Evolutionary conservation across 2,113 vertebrate genomes (phyloP).

Genomic region (Pseudonaja textilis): DNA sequence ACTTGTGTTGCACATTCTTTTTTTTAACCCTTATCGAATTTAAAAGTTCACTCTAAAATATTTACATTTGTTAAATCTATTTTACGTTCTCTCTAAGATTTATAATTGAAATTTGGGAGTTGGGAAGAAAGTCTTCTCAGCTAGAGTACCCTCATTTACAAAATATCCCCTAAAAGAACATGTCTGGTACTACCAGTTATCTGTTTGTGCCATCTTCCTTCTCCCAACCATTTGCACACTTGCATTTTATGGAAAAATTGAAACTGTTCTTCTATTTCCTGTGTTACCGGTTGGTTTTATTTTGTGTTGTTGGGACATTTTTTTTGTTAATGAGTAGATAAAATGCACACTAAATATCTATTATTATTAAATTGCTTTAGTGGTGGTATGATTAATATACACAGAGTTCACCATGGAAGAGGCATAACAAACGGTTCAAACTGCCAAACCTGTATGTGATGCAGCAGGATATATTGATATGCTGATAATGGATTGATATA

Average conservation of each 20-base stretch:
- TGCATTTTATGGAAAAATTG: background rate
- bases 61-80: background rate
- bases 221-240: background rate
- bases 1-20: background rate
- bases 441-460: background rate
- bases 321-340: background rate
- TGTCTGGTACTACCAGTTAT: background rate
- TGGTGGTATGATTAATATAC: background rate
- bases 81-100: background rate
- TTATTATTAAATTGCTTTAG: background rate
- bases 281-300: background rate
- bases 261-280: background rate
- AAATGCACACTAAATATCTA: background rate
- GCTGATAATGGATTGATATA: background rate
- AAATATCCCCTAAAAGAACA: background rate
- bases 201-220: background rate
- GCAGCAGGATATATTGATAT: background rate
- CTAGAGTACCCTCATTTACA: background rate
- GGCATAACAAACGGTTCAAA: background rate
- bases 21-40: background rate
- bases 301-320: background rate
- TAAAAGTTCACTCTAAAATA: background rate
- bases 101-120: background rate
- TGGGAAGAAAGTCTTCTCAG: background rate
- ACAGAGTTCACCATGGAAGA: background rate